phyloP scores from a whole-genome alignment of 2,888 invertebrate genomes.

The Diarsia rubi region DNA sequence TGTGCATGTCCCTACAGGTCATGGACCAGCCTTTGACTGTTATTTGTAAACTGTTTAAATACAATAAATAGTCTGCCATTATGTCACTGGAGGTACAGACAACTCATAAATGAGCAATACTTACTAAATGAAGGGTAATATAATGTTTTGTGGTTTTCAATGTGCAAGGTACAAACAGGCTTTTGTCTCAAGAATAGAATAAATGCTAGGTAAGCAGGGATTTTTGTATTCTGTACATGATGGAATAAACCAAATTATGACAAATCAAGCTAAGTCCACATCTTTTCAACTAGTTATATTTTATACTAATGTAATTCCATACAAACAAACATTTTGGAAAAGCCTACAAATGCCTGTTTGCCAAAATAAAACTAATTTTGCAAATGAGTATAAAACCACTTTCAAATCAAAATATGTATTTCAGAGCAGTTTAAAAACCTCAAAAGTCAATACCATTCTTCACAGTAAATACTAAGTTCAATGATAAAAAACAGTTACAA shows the following conservation, averaged over 20 bases:
- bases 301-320: background rate
- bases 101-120: conserved; percentile 3
- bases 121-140: conserved; percentile 19
- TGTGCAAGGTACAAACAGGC: background rate
- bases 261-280: background rate
- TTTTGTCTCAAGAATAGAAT: background rate
- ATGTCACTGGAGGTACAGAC: conserved; percentile 9
- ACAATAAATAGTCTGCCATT: background rate
- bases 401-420: background rate
- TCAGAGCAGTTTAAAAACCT: conserved; percentile 6
- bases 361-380: background rate
- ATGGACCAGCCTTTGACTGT: conserved; percentile 4
- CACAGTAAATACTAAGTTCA: conserved; percentile 26
- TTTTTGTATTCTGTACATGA: background rate
- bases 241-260: background rate
- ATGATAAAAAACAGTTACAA: conserved; percentile 30
- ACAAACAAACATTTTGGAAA: background rate
- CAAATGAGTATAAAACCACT: background rate
- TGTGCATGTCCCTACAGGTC: conserved; percentile 14
- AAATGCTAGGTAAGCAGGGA: background rate
- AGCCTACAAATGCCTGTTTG: no score
- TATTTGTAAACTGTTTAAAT: conserved; percentile 6
- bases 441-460: background rate
- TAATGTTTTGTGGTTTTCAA: conserved; percentile 14
- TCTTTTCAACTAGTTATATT: background rate